Base-by-base conservation (phyloP, 2,113 vertebrate genomes). In the Tenebrosternarchus preto region DNA sequence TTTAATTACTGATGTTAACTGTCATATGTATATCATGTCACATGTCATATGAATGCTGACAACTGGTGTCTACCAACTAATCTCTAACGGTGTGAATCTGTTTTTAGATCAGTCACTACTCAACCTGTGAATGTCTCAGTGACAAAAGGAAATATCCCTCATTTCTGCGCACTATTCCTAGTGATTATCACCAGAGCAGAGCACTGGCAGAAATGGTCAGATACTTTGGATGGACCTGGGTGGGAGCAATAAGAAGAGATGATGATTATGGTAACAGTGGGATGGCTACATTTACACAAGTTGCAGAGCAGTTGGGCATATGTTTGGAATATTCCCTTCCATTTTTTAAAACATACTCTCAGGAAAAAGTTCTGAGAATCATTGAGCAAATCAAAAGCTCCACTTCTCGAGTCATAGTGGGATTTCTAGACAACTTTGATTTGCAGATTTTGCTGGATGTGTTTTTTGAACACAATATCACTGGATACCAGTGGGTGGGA, bases 401-500 rank as follows among this genome's bases (percentile, higher is more conserved):
- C 1, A 84, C 86, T 82, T 81, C 81, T 8, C 71, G 55, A 75
- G 64, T 74, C 0, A 68, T 88, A n/a, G 56, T 82, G 9, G 67
- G 56, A 7, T 84, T 90, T 53, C 79, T 88, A 33, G 90, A 81
- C 0, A 67, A 74, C 4, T 29, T 84, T 87, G 27, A 80, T 81
- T 55, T 75, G 59, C 83, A 66, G 76, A 83, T n/a, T 64, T 83
- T 81, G 69, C 77, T 64, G 25, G 85, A 68, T 4, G 82, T 88
- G 50, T 57, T 93, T 73, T 86, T 87, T 12, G 29, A 27, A 5
- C 78, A 91, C 31, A 93, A 93, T 76, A 36, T 93, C 53, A 90
- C 84, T 12, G 91, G 91, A 1, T 91, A 86, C 11, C 92, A 93
- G 87, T 94, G 92, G 93, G 88, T 94, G 0, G 93, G 92, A 7